Base-by-base conservation (phyloP, 2,113 vertebrate genomes). In the Chloropsis hardwickii region DNA sequence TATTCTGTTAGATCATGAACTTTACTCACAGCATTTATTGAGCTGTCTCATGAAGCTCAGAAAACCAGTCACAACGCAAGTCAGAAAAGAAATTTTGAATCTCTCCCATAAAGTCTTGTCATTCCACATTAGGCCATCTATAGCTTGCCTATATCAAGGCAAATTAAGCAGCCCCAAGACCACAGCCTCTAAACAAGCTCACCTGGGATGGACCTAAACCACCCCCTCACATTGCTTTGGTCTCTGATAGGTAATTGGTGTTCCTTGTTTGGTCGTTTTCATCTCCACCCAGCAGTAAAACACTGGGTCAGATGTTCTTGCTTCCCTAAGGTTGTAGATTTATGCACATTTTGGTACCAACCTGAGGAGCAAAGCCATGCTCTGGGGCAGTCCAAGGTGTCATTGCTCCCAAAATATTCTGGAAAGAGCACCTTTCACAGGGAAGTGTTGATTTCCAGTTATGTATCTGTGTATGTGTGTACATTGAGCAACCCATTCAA, bases 381-480 rank as follows among this genome's bases (percentile, higher is more conserved):
- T 28, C 24, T 15, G 15, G 31, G 39, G 8, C 9, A 60, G 28
- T 24, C 44, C 7, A 57, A 50, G 15, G 22, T 53, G 22, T 23
- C 4, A 5, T 79, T 69, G 65, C 22, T 72, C 58, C 8, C 17
- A 87, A 23, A 11, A 19, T 57, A 11, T 21, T 80, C 28, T 45
- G 29, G n/a, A 44, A 86, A 92, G 15, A 19, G 4, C 6, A 58
- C 3, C 15, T 94, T 83, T 70, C 7, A 6, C 7, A 42, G 3
- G 8, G 12, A 77, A 86, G 14, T 21, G 21, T 14, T 35, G 16
- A 57, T 45, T 88, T 66, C 35, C 29, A 51, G 1, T n/a, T 58
- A 5, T 28, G 2, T 10, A 3, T 40, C 11, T 79, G 12, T 19
- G 1, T 12, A 12, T 2, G 3, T 25, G 9, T 48, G 18, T 25